Conservation (phyloP, 2,888 invertebrate species). For the Tenthredo notha region DNA sequence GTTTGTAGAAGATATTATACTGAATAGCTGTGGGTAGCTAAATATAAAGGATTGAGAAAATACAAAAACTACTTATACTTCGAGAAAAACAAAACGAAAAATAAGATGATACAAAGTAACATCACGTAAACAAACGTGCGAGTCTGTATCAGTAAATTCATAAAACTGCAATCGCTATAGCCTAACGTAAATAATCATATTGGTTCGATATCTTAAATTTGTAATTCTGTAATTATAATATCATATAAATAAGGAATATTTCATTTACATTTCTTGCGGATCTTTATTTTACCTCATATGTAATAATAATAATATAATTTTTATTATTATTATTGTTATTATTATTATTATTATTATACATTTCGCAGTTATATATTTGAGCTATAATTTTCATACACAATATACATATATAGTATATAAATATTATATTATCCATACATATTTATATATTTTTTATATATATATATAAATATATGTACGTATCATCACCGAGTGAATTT, state of each 20-base stretch:
- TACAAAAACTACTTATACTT: too few relatives aligned
- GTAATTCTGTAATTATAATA: not conserved
- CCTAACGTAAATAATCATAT: too few relatives aligned
- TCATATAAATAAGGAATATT: not conserved
- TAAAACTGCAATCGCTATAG: too few relatives aligned
- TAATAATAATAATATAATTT: not conserved
- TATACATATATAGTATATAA: not conserved
- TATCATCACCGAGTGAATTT: conserved; percentile 20
- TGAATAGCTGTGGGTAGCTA: too few relatives aligned
- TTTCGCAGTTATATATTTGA: not conserved
- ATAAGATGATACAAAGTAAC: too few relatives aligned
- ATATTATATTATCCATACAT: not conserved
- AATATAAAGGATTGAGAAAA: too few relatives aligned
- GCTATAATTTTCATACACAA: conserved; percentile 10
- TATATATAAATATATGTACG: not conserved
- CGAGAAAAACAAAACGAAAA: too few relatives aligned
- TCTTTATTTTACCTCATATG: not conserved
- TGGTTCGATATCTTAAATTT: too few relatives aligned
- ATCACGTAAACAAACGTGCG: too few relatives aligned
- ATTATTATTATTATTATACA: not conserved
- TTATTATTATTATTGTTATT: not conserved
- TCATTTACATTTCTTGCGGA: not conserved
- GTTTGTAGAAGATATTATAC: too few relatives aligned
- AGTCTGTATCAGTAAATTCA: too few relatives aligned
- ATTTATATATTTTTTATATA: too few relatives aligned